Evolutionary conservation across 2,113 vertebrate species (phyloP).

Genomic region (Melozone crissalis): DNA sequence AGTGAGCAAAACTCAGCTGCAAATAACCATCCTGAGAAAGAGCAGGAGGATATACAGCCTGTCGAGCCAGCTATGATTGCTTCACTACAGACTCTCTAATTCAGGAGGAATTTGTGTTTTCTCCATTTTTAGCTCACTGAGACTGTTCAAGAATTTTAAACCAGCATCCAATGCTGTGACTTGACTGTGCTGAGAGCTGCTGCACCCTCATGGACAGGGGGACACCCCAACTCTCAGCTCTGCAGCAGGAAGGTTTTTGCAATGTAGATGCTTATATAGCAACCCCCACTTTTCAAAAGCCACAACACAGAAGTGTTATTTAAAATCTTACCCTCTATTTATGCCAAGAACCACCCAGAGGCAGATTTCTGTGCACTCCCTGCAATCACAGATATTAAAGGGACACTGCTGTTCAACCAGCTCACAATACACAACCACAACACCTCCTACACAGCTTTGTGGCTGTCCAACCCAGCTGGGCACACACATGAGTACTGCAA

Average conservation of each 20-base stretch:
- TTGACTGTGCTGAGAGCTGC: fast-evolving
- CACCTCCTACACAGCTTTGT: not conserved
- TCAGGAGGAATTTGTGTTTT: not conserved
- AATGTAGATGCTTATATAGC: fast-evolving
- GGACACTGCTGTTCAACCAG: not conserved
- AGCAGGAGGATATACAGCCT: not conserved
- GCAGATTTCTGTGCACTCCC: not conserved
- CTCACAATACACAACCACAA: not conserved
- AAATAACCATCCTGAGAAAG: not conserved
- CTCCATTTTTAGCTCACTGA: not conserved
- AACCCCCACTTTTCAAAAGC: fast-evolving
- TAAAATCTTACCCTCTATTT: not conserved
- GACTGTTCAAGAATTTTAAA: not conserved
- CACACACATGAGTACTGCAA: not conserved
- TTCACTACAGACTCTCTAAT: not conserved
- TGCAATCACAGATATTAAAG: not conserved
- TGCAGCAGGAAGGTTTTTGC: not conserved
- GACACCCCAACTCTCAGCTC: not conserved
- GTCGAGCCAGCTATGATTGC: not conserved
- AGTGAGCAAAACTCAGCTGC: not conserved
- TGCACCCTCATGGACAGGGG: fast-evolving
- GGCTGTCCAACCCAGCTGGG: not conserved
- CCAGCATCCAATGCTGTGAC: fast-evolving
- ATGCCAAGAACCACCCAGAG: not conserved
- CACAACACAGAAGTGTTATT: not conserved